Percentiles rank a stretch among this genome's conserved stretches.
These are phyloP conservation scores for Nannoperca australis DNA, from an alignment of 2,797 vertebrate species.

Conservation along the genomic window DNA sequence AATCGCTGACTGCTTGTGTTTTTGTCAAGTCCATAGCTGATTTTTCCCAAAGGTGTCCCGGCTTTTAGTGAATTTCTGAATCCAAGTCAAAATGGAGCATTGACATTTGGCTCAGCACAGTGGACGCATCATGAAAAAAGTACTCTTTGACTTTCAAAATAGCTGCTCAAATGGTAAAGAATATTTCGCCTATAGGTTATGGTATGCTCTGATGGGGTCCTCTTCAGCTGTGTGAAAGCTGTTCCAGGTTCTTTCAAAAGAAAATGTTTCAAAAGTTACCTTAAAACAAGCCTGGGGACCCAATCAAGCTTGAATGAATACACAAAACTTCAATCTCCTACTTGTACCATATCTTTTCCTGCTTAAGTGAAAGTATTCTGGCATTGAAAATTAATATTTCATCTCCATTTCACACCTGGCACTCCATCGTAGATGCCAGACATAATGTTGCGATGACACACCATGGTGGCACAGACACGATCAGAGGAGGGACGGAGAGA, in stretches of 20 bases:
- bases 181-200: conserved; percentile 29
- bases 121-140: conserved; percentile 18
- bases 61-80: conserved; percentile 46
- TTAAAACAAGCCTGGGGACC: conserved; percentile 19
- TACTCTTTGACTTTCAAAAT: conserved; percentile 39
- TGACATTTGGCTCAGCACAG: conserved; percentile 43
- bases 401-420: conserved; percentile 77
- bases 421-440: conserved; percentile 59
- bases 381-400: conserved; percentile 66
- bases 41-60: conserved; percentile 50
- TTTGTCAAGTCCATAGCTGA: conserved; percentile 34
- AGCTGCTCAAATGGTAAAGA: conserved; percentile 28
- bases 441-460: conserved; percentile 60
- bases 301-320: conserved; percentile 27
- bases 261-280: conserved; percentile 31
- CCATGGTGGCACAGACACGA: conserved; percentile 53
- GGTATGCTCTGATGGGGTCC: conserved; percentile 2
- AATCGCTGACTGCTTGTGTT: conserved; percentile 53
- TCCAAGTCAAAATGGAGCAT: conserved; percentile 35
- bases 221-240: conserved; percentile 16
- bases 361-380: conserved; percentile 54
- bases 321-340: conserved; percentile 31
- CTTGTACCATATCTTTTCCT: conserved; percentile 39
- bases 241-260: conserved; percentile 17
- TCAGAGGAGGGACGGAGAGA: conserved; percentile 48